Evolutionary conservation across 2,888 invertebrate species (phyloP), one percentile per base, ranked within the genome.

Genomic region (Drosophila greeni): DNA sequence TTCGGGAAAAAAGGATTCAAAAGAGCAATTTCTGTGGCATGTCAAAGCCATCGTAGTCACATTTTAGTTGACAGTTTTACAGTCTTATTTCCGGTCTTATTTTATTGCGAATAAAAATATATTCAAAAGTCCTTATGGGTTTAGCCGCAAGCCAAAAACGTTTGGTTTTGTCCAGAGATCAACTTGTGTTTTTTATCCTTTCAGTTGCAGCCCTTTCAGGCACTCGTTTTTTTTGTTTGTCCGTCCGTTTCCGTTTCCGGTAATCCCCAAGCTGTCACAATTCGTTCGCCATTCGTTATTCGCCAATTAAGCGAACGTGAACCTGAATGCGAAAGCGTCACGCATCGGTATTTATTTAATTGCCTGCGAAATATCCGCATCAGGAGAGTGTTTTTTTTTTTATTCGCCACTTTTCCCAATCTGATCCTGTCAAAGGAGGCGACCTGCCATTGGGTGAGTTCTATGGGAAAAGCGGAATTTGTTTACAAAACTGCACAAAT

Each of bases 331-430:
- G 20, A 20, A 39, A 39, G 20, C 26, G 1, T 18, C 43, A 18
- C 26, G 43, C 18, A 18, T 12, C 7, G 14, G 14, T 14, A 14
- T 31, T 47, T 31, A 20, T 47, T 20, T 31, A 47, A 47, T 47
- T 20, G 31, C 45, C 31, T 20, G 45, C 20, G 9, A 47, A 47
- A 47, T 14, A 45, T 45, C 45, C 40, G 37, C 11, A 9, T 23
- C 23, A 24, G 23, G 23, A 23, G 33, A 6, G n/a, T 4, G 7
- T 11, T 20, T 20, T 20, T 20, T 20, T 20, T 24, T 26, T 24
- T 18, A 18, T 29, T 5, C 4, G 7, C 11, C 2, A 11, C 6
- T 18, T 45, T 45, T 29, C 8, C 26, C 43, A 16, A 4, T 29
- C 12, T 6, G 24, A 16, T 42, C 42, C 42, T 43, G 26, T 43